These are phyloP conservation scores for Florisuga fusca DNA, from an alignment of 2,797 vertebrate genomes.

Conservation along the genomic window DNA sequence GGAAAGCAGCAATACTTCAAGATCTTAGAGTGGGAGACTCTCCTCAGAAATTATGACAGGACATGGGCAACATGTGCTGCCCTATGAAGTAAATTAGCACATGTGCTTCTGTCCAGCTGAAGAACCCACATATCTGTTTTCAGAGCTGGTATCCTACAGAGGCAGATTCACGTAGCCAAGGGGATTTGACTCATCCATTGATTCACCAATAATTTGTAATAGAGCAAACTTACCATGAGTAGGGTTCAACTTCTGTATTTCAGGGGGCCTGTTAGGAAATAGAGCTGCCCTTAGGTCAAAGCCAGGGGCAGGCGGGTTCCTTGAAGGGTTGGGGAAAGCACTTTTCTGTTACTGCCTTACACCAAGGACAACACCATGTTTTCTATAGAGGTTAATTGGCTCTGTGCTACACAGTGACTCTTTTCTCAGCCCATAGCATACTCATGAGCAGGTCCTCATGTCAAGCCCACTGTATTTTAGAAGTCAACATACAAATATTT, in stretches of 20 bases:
- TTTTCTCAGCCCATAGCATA: background rate
- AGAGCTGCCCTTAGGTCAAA: background rate
- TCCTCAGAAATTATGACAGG: background rate
- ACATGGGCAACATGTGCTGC: fast-evolving
- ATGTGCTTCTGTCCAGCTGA: fast-evolving
- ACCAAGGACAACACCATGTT: too few species aligned
- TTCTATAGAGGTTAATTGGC: background rate
- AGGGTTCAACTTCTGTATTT: background rate
- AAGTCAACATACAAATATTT: background rate
- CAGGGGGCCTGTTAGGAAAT: background rate
- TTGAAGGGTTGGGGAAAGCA: background rate
- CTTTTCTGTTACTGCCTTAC: fast-evolving
- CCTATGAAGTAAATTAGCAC: background rate
- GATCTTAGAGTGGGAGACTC: background rate
- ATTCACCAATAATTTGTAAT: background rate
- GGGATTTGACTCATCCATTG: background rate
- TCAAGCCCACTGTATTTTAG: background rate
- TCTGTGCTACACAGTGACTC: background rate
- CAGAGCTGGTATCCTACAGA: background rate
- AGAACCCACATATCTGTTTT: background rate
- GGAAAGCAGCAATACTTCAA: background rate
- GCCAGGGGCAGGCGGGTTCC: fast-evolving
- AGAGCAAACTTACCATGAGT: background rate
- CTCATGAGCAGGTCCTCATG: background rate
- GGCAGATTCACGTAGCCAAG: background rate